Conservation (phyloP, 2,888 invertebrate species). For the Drosophila kambysellisi region DNA sequence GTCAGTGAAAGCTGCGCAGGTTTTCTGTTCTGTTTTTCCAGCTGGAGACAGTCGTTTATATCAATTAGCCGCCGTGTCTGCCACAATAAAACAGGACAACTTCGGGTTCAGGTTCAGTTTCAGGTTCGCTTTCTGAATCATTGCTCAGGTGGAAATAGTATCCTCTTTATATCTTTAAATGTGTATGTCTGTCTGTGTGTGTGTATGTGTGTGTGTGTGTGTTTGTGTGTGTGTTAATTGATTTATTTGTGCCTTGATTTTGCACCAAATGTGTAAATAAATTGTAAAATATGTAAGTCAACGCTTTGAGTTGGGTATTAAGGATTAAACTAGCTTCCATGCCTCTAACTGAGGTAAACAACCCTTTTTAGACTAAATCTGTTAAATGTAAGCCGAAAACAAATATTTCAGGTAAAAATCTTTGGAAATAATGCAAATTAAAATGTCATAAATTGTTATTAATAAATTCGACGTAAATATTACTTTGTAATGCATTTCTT, state of each 20-base stretch:
- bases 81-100: conserved; percentile 44
- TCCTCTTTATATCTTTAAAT: neutral
- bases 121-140: conserved; percentile 9
- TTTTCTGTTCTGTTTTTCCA: neutral
- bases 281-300: conserved; percentile 32
- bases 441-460: neutral
- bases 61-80: conserved; percentile 72
- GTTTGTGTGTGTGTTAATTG: conserved; percentile 45
- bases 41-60: conserved; percentile 75
- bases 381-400: neutral
- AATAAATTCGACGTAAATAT: neutral
- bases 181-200: neutral
- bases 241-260: conserved; percentile 53
- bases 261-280: conserved; percentile 36
- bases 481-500: neutral
- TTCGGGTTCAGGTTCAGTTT: conserved; percentile 19
- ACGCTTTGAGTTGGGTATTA: conserved; percentile 13
- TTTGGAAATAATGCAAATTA: neutral
- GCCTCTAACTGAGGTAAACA: neutral
- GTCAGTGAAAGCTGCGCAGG: conserved; percentile 58
- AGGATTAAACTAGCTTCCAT: neutral
- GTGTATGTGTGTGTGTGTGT: neutral
- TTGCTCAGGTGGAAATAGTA: conserved; percentile 31
- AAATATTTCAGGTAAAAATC: no score
- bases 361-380: neutral